phyloP scores from a whole-genome alignment of 2,888 invertebrate species.

The Habrosyne pyritoides region DNA sequence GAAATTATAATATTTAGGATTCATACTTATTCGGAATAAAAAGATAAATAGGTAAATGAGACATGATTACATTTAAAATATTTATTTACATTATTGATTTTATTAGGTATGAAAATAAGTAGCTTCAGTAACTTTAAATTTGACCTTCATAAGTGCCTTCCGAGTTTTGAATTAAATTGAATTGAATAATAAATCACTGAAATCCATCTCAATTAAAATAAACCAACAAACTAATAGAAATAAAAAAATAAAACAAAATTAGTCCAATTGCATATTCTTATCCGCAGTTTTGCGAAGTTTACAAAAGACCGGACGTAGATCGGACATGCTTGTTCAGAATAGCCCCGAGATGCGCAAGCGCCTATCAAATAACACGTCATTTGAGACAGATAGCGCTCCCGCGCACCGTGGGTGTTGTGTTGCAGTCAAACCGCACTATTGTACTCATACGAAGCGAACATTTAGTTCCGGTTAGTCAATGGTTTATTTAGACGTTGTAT shows the following conservation, averaged over 20 bases:
- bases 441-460: conserved; percentile 54
- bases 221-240: neutral
- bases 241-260: neutral
- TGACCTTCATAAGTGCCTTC: too few species aligned
- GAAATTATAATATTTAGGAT: too few species aligned
- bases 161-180: too few species aligned
- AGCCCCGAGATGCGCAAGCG: conserved; percentile 53
- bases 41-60: too few species aligned
- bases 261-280: conserved; percentile 6
- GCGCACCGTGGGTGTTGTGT: conserved; percentile 58
- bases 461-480: conserved; percentile 62
- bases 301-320: conserved; percentile 51
- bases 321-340: conserved; percentile 35
- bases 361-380: conserved; percentile 52
- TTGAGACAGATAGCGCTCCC: conserved; percentile 40
- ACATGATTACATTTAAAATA: too few species aligned
- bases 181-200: too few species aligned
- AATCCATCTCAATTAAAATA: too few species aligned
- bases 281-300: conserved; percentile 6
- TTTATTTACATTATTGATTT: neutral
- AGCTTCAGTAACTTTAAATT: too few species aligned
- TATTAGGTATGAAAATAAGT: too few species aligned
- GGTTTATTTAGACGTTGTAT: conserved; percentile 3
- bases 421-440: conserved; percentile 70
- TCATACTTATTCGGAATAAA: too few species aligned